Evolutionary conservation across 2,888 invertebrate genomes (phyloP).

Genomic region (Ophion slaviceki): DNA sequence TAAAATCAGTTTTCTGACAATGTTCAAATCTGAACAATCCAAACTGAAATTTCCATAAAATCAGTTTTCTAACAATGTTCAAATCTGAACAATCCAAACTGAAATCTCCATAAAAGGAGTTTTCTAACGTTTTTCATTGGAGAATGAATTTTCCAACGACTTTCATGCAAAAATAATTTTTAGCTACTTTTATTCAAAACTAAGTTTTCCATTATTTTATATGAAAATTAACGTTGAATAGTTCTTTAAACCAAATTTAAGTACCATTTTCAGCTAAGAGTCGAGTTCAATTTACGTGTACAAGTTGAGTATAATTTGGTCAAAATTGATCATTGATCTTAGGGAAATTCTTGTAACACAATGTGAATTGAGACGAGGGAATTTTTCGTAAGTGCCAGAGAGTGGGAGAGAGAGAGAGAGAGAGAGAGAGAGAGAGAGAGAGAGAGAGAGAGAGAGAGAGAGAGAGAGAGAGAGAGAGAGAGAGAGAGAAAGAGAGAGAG

Average conservation of each 20-base stretch:
- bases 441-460: constrained; percentile 18
- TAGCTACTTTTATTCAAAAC: background rate
- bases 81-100: too few relatives aligned
- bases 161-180: too few relatives aligned
- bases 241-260: too few relatives aligned
- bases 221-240: background rate
- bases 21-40: too few relatives aligned
- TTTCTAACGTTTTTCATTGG: background rate
- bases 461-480: constrained; percentile 27
- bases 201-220: background rate
- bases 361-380: background rate
- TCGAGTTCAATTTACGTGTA: too few relatives aligned
- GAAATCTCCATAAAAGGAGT: too few relatives aligned
- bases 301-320: background rate
- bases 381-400: background rate
- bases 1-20: too few relatives aligned
- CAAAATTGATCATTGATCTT: background rate
- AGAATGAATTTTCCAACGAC: background rate
- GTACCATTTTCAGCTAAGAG: too few relatives aligned
- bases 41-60: too few relatives aligned
- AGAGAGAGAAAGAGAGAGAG: constrained; percentile 15
- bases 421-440: constrained; percentile 28
- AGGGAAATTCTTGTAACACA: too few relatives aligned
- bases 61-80: too few relatives aligned
- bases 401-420: constrained; percentile 6